These are phyloP conservation scores for Sebastes matsubarae DNA, from an alignment of 2,797 vertebrate genomes.

Conservation along the genomic window DNA sequence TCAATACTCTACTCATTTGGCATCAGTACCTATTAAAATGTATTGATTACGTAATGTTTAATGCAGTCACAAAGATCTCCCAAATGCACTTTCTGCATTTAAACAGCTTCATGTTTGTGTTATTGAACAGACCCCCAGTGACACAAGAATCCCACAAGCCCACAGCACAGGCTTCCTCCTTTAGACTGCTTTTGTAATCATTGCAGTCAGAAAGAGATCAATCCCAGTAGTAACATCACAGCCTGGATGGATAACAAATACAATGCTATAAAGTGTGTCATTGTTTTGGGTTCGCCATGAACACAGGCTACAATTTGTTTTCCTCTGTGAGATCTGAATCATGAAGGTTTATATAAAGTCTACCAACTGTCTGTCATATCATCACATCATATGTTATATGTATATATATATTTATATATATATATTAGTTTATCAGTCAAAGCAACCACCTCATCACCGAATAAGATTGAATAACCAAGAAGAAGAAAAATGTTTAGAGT, in stretches of 20 bases:
- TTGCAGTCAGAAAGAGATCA: neutral
- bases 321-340: neutral
- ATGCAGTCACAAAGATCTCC: constrained; percentile 17
- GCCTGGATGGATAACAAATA: neutral
- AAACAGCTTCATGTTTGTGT: constrained; percentile 17
- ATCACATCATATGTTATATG: neutral
- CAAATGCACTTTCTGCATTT: constrained; percentile 25
- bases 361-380: neutral
- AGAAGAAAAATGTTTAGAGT: neutral
- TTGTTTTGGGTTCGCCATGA: neutral
- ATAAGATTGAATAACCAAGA: neutral
- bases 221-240: neutral
- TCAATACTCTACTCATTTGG: constrained; percentile 38
- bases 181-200: neutral
- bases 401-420: no score
- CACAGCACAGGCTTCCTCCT: neutral
- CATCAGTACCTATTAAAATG: constrained; percentile 36
- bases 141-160: neutral
- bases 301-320: neutral
- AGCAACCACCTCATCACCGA: neutral
- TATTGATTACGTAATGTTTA: constrained; percentile 50
- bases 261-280: neutral
- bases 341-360: neutral
- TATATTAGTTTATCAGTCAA: neutral
- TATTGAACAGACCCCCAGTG: neutral